phyloP scores from a whole-genome alignment of 2,113 vertebrate species.

The Heterocephalus glaber region DNA sequence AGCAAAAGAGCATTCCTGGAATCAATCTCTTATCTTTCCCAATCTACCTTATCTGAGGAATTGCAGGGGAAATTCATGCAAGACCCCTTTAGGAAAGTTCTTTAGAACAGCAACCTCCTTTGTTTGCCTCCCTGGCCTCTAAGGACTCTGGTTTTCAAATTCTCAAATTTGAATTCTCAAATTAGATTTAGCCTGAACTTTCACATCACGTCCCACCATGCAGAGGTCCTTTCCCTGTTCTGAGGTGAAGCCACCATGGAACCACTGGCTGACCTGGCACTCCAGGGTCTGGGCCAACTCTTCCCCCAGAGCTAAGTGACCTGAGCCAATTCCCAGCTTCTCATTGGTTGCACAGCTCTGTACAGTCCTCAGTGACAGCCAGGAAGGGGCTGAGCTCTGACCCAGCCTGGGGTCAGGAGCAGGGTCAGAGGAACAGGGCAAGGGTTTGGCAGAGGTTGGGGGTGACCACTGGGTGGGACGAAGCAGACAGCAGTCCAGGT shows the following conservation, averaged over 20 bases:
- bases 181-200: conserved; percentile 24
- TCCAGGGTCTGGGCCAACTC: neutral
- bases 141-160: conserved; percentile 43
- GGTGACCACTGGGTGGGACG: neutral
- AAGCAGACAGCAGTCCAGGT: neutral
- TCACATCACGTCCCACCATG: neutral
- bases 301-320: neutral
- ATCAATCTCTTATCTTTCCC: neutral
- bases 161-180: conserved; percentile 63
- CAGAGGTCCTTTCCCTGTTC: neutral
- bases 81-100: neutral
- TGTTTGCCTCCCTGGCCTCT: conserved; percentile 32
- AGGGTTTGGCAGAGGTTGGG: neutral
- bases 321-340: neutral
- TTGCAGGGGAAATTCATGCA: neutral
- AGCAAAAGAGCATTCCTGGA: neutral
- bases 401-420: neutral
- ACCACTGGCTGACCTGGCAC: rapidly evolving
- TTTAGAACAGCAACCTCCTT: neutral
- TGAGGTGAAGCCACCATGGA: neutral
- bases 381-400: neutral
- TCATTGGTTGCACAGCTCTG: neutral
- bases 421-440: no score
- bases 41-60: neutral
- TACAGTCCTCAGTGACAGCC: neutral